Conservation (phyloP, 2,113 vertebrate species). For the Limnothrissa miodon region DNA sequence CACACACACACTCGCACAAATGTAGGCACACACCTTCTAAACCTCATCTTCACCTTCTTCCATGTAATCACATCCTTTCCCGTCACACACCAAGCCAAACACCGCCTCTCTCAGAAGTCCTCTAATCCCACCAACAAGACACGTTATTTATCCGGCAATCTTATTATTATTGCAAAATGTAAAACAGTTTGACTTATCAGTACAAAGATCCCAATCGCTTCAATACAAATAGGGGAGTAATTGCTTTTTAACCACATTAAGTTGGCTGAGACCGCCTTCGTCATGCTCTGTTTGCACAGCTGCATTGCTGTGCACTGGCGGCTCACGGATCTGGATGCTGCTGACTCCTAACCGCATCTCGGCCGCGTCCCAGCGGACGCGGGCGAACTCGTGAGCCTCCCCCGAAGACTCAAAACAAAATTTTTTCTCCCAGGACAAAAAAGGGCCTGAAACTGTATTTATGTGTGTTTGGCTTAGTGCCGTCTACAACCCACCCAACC, state of each 20-base stretch:
- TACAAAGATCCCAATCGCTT: conserved; percentile 70
- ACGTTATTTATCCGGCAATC: conserved; percentile 33
- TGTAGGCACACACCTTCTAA: neutral
- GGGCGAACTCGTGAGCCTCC: conserved; percentile 2
- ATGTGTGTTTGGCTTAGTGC: neutral
- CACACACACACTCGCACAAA: neutral
- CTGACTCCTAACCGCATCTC: conserved; percentile 35
- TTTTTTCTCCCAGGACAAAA: neutral
- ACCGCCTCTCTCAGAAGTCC: conserved; percentile 12
- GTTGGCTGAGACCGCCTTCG: conserved; percentile 57
- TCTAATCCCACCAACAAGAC: conserved; percentile 26
- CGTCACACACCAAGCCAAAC: neutral
- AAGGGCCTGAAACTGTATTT: neutral
- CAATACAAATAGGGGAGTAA: conserved; percentile 69
- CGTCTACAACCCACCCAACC: neutral
- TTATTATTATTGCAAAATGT: conserved; percentile 27
- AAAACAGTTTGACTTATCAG: conserved; percentile 53
- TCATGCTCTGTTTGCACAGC: conserved; percentile 74
- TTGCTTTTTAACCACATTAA: conserved; percentile 76
- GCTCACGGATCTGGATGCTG: conserved; percentile 45
- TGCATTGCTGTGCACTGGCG: conserved; percentile 40
- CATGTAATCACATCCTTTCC: neutral
- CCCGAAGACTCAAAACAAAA: conserved; percentile 31
- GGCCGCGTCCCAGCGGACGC: conserved; percentile 19
- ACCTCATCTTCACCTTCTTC: neutral